Evolutionary conservation across 1,140 invertebrate species (phyloP), one percentile per base, ranked within the genome.

Genomic region (Gonatopus flavifemur): DNA sequence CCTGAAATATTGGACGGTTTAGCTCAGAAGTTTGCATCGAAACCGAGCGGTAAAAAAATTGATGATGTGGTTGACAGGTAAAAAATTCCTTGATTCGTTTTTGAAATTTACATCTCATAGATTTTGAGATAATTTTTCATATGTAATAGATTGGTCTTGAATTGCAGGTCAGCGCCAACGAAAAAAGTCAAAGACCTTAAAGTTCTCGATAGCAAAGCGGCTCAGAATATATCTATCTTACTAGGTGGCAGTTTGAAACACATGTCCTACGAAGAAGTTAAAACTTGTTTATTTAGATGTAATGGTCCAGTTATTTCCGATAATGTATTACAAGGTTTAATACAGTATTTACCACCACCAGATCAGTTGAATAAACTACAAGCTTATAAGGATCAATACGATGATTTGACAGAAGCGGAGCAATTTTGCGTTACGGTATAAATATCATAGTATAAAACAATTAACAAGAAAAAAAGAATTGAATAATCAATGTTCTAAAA

Each of bases 161-260:
- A 28, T 69, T 74, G 48, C 64, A 87, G 85, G 59, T 80, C 78
- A 9, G 81, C 82, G 16, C 82, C 86, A 2, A 46, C 83, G 44
- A 97, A 96, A 71, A 96, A 96, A 74, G 86, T 88, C 3, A 94
- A 96, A 76, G 89, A 95, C 70, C 77, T 97, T 0, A 91, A 90
- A 70, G 93, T 98, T 3, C 74, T 98, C 3, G 95, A 98, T 76
- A 82, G 84, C 4, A 98, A 98, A 79, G 82, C 91, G 1, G 95
- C 94, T 0, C 95, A 98, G 80, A 98, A 96, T 79, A 84, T 98
- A n/a, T 88, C 88, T 10, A 98, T 98, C 65, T 77, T 98, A 5
- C 76, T 98, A 0, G 88, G 87, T 20, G 91, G 94, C 3, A 90
- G 91, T 0, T 80, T 98, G 13, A 98, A 98, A 72, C 91, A 94